phyloP scores from a whole-genome alignment of 2,888 invertebrate species.

The Apotomis turbidana region DNA sequence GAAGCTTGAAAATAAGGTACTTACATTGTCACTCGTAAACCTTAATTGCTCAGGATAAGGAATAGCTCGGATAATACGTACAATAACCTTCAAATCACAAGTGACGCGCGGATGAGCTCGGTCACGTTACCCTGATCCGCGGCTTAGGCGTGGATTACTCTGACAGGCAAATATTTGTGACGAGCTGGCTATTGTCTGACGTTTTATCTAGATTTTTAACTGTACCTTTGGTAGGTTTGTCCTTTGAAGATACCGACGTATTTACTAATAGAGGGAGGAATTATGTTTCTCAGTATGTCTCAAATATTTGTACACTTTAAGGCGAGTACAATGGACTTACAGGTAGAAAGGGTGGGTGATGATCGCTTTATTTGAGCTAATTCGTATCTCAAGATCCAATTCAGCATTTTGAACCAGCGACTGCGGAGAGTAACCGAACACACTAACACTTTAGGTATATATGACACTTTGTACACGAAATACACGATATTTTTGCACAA shows the following conservation, averaged over 20 bases:
- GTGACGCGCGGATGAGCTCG: slow-evolving; percentile 47
- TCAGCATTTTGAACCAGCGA: no score
- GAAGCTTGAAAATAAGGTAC: not conserved
- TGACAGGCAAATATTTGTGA: slow-evolving; percentile 59
- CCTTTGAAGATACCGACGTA: slow-evolving; percentile 20
- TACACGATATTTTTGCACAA: no score
- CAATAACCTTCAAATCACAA: slow-evolving; percentile 52
- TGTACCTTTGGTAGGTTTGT: not conserved
- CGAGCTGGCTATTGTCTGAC: slow-evolving; percentile 48
- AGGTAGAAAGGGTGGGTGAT: no score
- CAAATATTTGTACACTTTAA: no score
- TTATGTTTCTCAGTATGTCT: no score
- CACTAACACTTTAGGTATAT: no score
- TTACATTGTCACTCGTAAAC: slow-evolving; percentile 27
- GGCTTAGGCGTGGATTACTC: slow-evolving; percentile 49
- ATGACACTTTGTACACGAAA: no score
- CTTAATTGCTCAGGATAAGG: slow-evolving; percentile 36
- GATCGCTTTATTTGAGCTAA: no score
- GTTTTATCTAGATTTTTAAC: slow-evolving; percentile 18
- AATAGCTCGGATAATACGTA: slow-evolving; percentile 25
- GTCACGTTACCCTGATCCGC: slow-evolving; percentile 32
- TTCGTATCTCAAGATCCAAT: no score
- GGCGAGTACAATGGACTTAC: no score
- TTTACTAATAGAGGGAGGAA: no score
- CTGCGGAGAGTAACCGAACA: no score